Conservation (phyloP, 2,113 vertebrate genomes). For the Capricornis sumatraensis region DNA sequence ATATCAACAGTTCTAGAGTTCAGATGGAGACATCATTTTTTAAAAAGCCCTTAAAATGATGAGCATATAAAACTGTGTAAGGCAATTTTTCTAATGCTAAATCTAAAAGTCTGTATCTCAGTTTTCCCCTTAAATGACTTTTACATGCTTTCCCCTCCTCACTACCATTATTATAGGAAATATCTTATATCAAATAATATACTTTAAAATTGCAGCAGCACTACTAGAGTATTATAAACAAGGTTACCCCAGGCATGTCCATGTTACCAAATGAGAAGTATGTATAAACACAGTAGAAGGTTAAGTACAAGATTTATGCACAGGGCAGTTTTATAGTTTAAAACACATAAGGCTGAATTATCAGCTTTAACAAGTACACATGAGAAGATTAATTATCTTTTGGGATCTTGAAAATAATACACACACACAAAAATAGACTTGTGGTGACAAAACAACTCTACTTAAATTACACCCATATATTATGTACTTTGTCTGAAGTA, state of each 20-base stretch:
- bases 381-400: conserved; percentile 9
- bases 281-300: background rate
- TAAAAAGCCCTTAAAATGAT: background rate
- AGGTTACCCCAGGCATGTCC: conserved; percentile 8
- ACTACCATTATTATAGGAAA: background rate
- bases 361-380: background rate
- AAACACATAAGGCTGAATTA: conserved; percentile 25
- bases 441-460: conserved; percentile 7
- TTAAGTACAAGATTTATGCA: conserved; percentile 3
- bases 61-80: background rate
- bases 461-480: conserved; percentile 67
- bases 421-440: background rate
- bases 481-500: conserved; percentile 48
- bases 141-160: background rate
- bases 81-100: background rate
- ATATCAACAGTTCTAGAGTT: background rate
- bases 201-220: conserved; percentile 31
- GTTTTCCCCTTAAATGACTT: background rate
- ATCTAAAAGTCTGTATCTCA: background rate
- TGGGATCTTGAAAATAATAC: background rate
- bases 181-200: conserved; percentile 4
- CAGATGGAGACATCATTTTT: background rate
- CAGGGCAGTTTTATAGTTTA: background rate
- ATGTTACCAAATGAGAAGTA: background rate
- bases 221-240: background rate